Evolutionary conservation across 2,797 vertebrate genomes (phyloP), one percentile per base, ranked within the genome.

Genomic region (Enteromius anoplus): DNA sequence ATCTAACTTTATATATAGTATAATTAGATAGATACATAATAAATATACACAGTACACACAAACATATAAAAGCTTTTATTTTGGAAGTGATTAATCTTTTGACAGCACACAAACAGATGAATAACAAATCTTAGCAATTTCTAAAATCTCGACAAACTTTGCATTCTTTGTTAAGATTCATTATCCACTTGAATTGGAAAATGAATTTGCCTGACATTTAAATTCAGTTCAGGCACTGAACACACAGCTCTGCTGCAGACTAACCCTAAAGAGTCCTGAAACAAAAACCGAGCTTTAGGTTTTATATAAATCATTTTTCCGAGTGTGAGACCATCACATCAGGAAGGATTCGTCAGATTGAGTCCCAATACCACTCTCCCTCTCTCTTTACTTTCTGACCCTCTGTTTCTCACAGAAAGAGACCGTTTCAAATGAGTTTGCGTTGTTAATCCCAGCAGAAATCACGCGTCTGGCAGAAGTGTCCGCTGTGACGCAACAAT

Each of bases 401-500:
- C 23, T 29, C 11, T 29, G 26, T 29, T 29, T 62, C 60, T 65
- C 34, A 17, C 19, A 72, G 70, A 72, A 51, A 51, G 45, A 72
- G 17, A 51, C 10, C 0, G 19, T 32, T 51, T 26, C 19, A 72
- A 55, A 75, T 55, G 32, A 37, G 49, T 55, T 53, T 37, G 71
- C 1, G 9, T 53, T 55, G 49, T 29, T 69, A 62, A 62, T 62
- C 66, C 66, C 65, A 71, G 23, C 78, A 55, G 78, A 71, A 80
- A 73, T 47, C 29, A 73, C 9, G 2, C 29, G 19, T 45, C 53
- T 81, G 21, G 42, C 69, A 34, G 69, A 47, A 49, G 80, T 73
- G 80, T 81, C 42, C 80, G 2, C 14, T 26, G 80, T 81, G 80
- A 73, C 55, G 73, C n/a, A 76, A 26, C 40, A n/a, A 6, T 60